These are phyloP conservation scores for Homalodisca vitripennis DNA, from an alignment of 1,140 invertebrate species.

Conservation along the genomic window DNA sequence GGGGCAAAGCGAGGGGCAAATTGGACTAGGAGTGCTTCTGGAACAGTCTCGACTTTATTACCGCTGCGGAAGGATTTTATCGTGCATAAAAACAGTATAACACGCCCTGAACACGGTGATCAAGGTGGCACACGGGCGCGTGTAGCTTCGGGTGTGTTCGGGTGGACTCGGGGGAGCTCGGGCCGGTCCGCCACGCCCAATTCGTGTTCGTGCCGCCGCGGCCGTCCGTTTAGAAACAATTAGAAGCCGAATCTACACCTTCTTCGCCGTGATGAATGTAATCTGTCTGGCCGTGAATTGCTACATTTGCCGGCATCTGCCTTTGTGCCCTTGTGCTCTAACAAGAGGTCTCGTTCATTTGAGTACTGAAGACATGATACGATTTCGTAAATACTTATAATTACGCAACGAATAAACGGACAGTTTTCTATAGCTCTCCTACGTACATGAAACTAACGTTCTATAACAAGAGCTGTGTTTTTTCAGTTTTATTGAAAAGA, in stretches of 20 bases:
- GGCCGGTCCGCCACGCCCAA: neutral
- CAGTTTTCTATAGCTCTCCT: no score
- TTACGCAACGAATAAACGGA: no score
- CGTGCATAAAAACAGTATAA: constrained; percentile 10
- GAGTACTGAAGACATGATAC: no score
- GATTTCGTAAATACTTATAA: no score
- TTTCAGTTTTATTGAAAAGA: no score
- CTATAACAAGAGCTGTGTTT: no score
- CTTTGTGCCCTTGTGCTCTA: no score
- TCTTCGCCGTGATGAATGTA: neutral
- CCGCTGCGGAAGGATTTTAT: neutral
- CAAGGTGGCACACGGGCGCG: neutral
- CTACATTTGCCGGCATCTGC: constrained; percentile 9
- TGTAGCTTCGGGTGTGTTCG: neutral
- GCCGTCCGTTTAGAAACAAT: neutral
- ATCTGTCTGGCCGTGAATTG: neutral
- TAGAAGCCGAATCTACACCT: neutral
- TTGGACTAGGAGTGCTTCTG: neutral
- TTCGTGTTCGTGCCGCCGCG: neutral
- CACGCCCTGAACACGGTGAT: neutral
- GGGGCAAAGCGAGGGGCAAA: no score
- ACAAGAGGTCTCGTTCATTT: no score
- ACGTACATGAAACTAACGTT: no score
- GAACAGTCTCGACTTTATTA: neutral
- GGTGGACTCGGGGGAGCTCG: neutral